Conservation (phyloP, 2,113 vertebrate species). For the Petroica traversi region DNA sequence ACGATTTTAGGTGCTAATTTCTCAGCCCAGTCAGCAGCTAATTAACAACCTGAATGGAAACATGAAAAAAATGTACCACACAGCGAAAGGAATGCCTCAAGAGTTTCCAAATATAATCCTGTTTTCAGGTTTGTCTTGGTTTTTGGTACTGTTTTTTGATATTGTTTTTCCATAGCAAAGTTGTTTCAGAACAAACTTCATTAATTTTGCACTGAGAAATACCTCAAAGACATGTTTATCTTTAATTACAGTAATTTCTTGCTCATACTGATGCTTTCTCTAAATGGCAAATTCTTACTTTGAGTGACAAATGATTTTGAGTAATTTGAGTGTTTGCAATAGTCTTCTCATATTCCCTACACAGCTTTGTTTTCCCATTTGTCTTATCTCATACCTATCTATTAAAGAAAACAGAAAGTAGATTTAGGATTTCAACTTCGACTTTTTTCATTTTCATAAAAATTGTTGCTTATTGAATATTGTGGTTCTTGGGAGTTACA, state of each 20-base stretch:
- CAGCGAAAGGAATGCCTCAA: neutral
- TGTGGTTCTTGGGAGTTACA: neutral
- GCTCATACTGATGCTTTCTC: neutral
- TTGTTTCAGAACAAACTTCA: neutral
- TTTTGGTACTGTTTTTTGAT: neutral
- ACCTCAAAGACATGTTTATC: neutral
- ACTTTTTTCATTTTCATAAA: neutral
- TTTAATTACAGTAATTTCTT: constrained; percentile 31
- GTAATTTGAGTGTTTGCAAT: neutral
- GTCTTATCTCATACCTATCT: neutral
- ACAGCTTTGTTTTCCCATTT: neutral
- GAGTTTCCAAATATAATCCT: neutral
- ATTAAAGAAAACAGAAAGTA: neutral
- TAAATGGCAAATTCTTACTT: constrained; percentile 14
- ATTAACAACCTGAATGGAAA: neutral
- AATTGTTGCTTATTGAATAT: neutral
- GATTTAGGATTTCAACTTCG: neutral
- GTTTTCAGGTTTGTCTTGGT: neutral
- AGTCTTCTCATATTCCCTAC: neutral
- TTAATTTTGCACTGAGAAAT: neutral
- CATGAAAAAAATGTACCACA: neutral
- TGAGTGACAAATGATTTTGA: neutral
- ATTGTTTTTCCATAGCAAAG: neutral
- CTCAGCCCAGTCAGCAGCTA: neutral
- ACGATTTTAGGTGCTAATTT: neutral